phyloP scores from a whole-genome alignment of 2,797 vertebrate species.

The Hemitrygon akajei region DNA sequence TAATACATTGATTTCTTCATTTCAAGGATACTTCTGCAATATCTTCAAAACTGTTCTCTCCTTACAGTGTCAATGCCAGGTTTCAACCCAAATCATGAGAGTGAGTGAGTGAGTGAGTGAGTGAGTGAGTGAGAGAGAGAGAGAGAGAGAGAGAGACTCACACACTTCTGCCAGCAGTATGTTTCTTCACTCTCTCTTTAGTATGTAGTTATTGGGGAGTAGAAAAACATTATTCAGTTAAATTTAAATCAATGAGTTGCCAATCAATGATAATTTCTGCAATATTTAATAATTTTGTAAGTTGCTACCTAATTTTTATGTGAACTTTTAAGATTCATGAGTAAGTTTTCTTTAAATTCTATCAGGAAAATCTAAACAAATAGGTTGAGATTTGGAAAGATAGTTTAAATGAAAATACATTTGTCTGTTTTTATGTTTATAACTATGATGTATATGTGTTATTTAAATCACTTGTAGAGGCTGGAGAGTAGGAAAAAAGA shows the following conservation, averaged over 20 bases:
- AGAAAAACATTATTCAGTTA: background rate
- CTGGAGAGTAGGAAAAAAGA: background rate
- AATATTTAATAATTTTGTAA: too few relatives aligned
- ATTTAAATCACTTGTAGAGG: background rate
- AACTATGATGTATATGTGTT: background rate
- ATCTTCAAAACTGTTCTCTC: too few relatives aligned
- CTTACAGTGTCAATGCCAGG: too few relatives aligned
- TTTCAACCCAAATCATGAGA: too few relatives aligned
- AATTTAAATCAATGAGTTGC: background rate
- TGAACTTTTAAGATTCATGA: background rate
- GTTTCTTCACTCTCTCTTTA: background rate
- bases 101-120: too few relatives aligned
- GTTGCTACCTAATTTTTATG: background rate
- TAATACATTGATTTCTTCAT: background rate
- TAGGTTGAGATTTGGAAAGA: background rate
- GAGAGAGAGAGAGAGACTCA: too few relatives aligned
- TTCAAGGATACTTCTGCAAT: background rate
- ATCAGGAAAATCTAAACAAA: background rate
- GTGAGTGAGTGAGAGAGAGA: too few relatives aligned
- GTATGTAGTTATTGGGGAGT: background rate
- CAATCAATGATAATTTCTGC: background rate
- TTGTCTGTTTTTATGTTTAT: background rate
- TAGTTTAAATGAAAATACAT: background rate
- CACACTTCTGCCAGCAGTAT: too few relatives aligned
- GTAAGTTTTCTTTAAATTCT: background rate